Percentiles rank a stretch among this genome's conserved stretches.
These are phyloP conservation scores for Sphenodon punctatus DNA, from an alignment of 2,797 vertebrate species.

Conservation along the genomic window DNA sequence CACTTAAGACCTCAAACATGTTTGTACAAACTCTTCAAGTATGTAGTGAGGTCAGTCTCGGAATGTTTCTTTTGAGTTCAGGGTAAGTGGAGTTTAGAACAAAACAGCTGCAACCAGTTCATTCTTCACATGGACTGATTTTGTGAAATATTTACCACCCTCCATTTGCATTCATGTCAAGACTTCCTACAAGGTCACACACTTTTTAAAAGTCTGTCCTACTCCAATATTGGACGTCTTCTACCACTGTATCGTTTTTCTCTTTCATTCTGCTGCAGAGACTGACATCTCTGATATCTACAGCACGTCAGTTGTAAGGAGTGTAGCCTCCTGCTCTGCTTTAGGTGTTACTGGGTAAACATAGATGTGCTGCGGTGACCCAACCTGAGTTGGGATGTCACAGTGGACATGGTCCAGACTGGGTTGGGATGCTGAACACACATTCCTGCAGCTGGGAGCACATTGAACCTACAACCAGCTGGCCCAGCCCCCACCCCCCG, in stretches of 20 bases:
- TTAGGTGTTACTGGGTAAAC: not conserved
- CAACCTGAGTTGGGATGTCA: not conserved
- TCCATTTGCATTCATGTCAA: too few species aligned
- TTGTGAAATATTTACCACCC: not conserved
- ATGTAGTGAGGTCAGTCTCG: too few species aligned
- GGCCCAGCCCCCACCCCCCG: too few species aligned
- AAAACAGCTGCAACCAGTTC: not conserved
- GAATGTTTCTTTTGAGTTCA: not conserved
- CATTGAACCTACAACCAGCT: too few species aligned
- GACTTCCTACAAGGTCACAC: not conserved
- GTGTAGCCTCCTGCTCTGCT: rapidly evolving
- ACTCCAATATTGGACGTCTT: not conserved
- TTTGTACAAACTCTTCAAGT: rapidly evolving
- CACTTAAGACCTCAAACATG: rapidly evolving
- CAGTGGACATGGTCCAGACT: too few species aligned
- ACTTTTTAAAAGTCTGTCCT: not conserved
- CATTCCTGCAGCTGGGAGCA: too few species aligned
- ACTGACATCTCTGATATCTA: rapidly evolving
- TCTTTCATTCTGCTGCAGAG: not conserved
- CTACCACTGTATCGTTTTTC: not conserved
- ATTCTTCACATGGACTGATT: not conserved
- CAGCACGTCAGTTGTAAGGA: not conserved
- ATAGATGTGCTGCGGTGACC: not conserved
- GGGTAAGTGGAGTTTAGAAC: not conserved
- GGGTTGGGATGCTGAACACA: too few species aligned